Percentiles rank a stretch among this genome's conserved stretches.
Conservation (phyloP, 2,113 vertebrate species). For the Rhabdornis inornatus region DNA sequence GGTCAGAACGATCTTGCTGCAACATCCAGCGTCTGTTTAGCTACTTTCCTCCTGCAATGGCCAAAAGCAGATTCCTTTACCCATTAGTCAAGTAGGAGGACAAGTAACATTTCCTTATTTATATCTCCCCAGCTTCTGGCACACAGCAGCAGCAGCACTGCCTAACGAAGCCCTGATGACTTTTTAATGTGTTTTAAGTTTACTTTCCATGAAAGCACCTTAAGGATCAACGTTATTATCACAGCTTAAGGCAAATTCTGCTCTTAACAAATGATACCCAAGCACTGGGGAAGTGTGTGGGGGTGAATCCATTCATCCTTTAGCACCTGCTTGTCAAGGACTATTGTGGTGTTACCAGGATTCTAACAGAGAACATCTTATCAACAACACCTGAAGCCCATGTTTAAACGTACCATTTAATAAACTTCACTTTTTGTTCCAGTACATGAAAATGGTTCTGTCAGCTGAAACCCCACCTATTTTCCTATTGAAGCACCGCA, state of each 20-base stretch:
- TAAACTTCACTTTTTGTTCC: background rate
- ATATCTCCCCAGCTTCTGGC: slow-evolving; percentile 5
- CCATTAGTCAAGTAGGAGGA: background rate
- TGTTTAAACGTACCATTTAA: background rate
- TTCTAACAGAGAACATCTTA: background rate
- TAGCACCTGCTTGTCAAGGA: background rate
- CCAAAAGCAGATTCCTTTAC: slow-evolving; percentile 18
- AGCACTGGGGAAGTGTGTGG: background rate
- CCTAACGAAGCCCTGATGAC: background rate
- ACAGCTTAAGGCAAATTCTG: background rate
- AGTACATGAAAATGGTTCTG: background rate
- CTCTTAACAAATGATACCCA: background rate
- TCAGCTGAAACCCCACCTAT: background rate
- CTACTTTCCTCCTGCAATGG: background rate
- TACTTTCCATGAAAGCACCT: background rate
- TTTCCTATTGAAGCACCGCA: background rate
- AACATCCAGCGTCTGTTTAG: background rate
- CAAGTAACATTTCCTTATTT: slow-evolving; percentile 44
- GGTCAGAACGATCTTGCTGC: background rate
- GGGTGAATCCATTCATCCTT: background rate
- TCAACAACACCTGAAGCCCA: background rate
- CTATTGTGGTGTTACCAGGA: background rate
- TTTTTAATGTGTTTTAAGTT: slow-evolving; percentile 21
- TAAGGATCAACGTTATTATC: background rate
- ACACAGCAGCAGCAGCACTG: slow-evolving; percentile 2